Evolutionary conservation across 2,888 invertebrate species (phyloP).

Genomic region (Cyrtodaria siliqua): DNA sequence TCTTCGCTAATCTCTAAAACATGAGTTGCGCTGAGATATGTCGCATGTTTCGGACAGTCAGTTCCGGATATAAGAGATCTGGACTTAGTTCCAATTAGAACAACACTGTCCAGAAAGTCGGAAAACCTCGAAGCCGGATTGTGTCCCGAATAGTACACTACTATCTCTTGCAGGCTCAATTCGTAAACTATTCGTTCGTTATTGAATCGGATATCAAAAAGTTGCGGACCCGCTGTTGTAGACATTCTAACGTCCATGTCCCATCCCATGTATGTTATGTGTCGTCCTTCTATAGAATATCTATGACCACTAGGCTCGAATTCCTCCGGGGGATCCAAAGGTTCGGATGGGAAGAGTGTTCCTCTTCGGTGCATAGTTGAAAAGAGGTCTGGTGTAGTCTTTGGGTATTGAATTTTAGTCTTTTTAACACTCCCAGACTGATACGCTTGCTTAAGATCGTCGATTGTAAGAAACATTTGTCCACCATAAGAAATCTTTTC

Average conservation of each 20-base stretch:
- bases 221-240: slow-evolving; percentile 71
- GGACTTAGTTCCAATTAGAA: slow-evolving; percentile 67
- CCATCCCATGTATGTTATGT: slow-evolving; percentile 80
- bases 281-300: slow-evolving; percentile 74
- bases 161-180: slow-evolving; percentile 79
- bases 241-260: slow-evolving; percentile 78
- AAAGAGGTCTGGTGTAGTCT: slow-evolving; percentile 27
- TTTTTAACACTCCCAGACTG: slow-evolving; percentile 34
- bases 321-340: slow-evolving; percentile 67
- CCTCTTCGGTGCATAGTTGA: slow-evolving; percentile 58
- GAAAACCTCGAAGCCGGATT: slow-evolving; percentile 67
- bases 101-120: slow-evolving; percentile 73
- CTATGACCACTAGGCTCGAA: slow-evolving; percentile 80
- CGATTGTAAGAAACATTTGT: slow-evolving; percentile 58
- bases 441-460: slow-evolving; percentile 66
- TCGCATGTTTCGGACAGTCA: slow-evolving; percentile 80
- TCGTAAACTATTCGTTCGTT: slow-evolving; percentile 81
- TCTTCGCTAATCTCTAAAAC: slow-evolving; percentile 49
- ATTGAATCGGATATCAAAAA: slow-evolving; percentile 75
- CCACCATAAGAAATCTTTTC: slow-evolving; percentile 70
- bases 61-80: slow-evolving; percentile 75
- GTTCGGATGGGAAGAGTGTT: slow-evolving; percentile 51
- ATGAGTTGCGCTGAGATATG: slow-evolving; percentile 67
- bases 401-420: slow-evolving; percentile 43
- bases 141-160: slow-evolving; percentile 76